phyloP scores from a whole-genome alignment of 2,888 invertebrate species.

The Himalopsyche anomala region DNA sequence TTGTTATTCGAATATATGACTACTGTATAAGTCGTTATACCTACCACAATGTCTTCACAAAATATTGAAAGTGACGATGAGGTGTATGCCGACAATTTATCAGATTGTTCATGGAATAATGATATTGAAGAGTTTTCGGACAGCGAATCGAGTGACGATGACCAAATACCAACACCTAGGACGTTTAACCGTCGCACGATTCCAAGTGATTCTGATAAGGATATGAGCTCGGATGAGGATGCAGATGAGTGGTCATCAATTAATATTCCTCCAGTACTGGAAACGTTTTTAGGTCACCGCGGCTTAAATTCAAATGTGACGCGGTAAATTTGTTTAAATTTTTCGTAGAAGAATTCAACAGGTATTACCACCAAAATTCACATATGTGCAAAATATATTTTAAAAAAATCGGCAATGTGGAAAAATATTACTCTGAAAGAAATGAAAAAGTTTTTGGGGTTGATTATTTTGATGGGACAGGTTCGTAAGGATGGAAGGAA shows the following conservation, averaged over 20 bases:
- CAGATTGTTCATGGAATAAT: constrained; percentile 37
- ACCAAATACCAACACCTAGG: not conserved
- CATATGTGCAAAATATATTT: constrained; percentile 11
- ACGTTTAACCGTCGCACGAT: constrained; percentile 10
- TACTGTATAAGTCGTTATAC: constrained; percentile 12
- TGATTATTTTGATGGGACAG: constrained; percentile 64
- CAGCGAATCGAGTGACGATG: constrained; percentile 8
- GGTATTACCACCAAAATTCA: constrained; percentile 63
- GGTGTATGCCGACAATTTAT: constrained; percentile 44
- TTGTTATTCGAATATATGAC: too few species aligned
- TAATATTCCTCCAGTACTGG: constrained; percentile 67
- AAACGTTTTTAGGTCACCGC: constrained; percentile 27
- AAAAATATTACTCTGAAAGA: constrained; percentile 56
- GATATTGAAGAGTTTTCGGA: constrained; percentile 28
- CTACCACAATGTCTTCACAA: constrained; percentile 36
- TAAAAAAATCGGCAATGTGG: constrained; percentile 54
- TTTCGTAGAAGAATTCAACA: constrained; percentile 61
- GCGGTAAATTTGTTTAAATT: constrained; percentile 60
- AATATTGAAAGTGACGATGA: constrained; percentile 18
- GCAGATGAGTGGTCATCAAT: constrained; percentile 8
- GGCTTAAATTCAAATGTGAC: constrained; percentile 57
- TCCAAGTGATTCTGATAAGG: constrained; percentile 22
- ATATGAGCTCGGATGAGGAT: constrained; percentile 57
- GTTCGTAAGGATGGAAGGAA: constrained; percentile 60
- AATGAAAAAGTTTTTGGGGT: constrained; percentile 63